phyloP scores from a whole-genome alignment of 23 tunicate species.

The Clavelina lepadiformis region DNA sequence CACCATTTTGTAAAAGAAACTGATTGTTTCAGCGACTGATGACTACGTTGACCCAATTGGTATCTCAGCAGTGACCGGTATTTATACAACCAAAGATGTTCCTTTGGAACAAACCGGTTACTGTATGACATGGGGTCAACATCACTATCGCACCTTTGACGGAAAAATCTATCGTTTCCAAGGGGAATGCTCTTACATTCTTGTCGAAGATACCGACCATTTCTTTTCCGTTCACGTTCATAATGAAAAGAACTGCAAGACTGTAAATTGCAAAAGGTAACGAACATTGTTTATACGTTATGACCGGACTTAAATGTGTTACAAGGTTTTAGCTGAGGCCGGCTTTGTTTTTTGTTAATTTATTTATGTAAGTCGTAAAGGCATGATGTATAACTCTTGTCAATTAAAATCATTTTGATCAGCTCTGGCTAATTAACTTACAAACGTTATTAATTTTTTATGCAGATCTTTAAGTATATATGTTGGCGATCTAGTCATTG shows the following conservation, averaged over 20 bases:
- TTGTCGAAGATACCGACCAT: constrained; percentile 73
- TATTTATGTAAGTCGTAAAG: too few species aligned
- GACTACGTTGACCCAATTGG: constrained; percentile 89
- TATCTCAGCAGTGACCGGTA: constrained; percentile 76
- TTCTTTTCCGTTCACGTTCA: constrained; percentile 69
- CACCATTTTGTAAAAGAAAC: too few species aligned
- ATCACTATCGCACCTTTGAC: constrained; percentile 96
- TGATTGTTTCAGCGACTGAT: constrained; percentile 50
- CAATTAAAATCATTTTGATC: too few species aligned
- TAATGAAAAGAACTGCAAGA: constrained; percentile 52
- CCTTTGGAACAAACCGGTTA: constrained; percentile 93
- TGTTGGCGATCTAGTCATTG: constrained; percentile 75
- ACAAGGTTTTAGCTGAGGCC: too few species aligned
- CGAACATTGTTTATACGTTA: too few species aligned
- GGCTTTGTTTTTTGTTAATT: too few species aligned
- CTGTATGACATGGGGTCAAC: constrained; percentile 98
- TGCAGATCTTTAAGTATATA: constrained; percentile 63
- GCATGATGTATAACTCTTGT: too few species aligned
- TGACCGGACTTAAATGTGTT: too few species aligned
- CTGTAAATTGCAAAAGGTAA: constrained; percentile 55
- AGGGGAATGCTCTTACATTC: constrained; percentile 84
- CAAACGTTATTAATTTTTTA: neutral
- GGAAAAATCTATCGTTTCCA: constrained; percentile 86
- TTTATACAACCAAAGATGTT: constrained; percentile 64
- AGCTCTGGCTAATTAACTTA: too few species aligned